Evolutionary conservation across 2,888 invertebrate species (phyloP), one percentile per base, ranked within the genome.

Genomic region (Stomorhina lunata): DNA sequence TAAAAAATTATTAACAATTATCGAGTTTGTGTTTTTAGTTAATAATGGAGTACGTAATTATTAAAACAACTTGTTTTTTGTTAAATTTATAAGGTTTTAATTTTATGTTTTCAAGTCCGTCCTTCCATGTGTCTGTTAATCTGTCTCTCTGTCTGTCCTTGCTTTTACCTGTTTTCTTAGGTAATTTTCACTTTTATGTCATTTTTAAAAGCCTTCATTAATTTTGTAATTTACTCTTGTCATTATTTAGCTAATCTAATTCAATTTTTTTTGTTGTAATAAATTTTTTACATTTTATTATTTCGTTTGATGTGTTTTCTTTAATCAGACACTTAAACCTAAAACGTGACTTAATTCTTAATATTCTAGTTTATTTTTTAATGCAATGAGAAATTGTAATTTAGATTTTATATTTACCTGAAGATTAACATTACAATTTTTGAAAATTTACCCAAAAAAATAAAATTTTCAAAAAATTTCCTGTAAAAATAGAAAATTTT

Each of bases 171-270:
- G n/a, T n/a, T n/a, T n/a, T n/a, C n/a, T n/a, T n/a, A n/a, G n/a
- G n/a, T n/a, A n/a, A n/a, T n/a, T 20, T 17, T 45, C 9, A 20
- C 53, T 34, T 66, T 66, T 68, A 71, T 53, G 53, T 71, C 68
- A 81, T 81, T 81, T 73, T 37, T 72, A 72, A 83, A 68, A 69
- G 72, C 68, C 78, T 75, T 63, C 66, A 81, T 80, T 59, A 79
- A 63, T 84, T 86, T n/a, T n/a, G n/a, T 86, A 84, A 86, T 85
- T 80, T 86, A 90, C 87, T 76, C 32, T 87, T 89, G 88, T 89
- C 88, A 88, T 89, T 86, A 87, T 88, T 88, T 86, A 89, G 86
- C 89, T 90, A 89, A 90, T 90, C 87, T 88, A 89, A 89, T 90
- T 90, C 90, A 88, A 86, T 87, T 87, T 86, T n/a, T 15, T 80